These are phyloP conservation scores for Regulus satrapa DNA, from an alignment of 2,113 vertebrate genomes.

Conservation along the genomic window DNA sequence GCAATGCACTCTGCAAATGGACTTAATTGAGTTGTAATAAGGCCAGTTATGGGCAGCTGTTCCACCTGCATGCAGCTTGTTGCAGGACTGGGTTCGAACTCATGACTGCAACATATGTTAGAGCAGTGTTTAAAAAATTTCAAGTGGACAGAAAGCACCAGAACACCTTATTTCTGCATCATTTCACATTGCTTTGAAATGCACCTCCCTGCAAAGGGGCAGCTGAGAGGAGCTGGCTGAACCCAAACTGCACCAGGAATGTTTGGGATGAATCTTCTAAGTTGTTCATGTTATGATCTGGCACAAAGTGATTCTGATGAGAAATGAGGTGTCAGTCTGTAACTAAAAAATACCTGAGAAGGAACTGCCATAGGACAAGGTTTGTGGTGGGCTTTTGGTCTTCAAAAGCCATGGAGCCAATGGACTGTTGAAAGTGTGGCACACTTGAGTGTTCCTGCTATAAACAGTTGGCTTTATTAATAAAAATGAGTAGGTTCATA, in stretches of 20 bases:
- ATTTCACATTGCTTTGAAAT: background rate
- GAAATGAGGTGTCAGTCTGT: background rate
- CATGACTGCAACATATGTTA: background rate
- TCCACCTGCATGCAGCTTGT: background rate
- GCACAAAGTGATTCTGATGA: background rate
- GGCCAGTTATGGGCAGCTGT: background rate
- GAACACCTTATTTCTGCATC: background rate
- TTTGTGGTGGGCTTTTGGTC: background rate
- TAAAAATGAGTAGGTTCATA: background rate
- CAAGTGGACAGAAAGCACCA: background rate
- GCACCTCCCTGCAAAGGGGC: background rate
- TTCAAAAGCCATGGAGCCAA: background rate
- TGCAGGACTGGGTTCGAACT: background rate
- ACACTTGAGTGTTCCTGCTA: background rate
- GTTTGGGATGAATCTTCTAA: background rate
- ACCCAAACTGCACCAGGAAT: background rate
- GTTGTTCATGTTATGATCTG: background rate
- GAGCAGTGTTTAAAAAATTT: background rate
- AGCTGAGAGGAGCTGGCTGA: background rate
- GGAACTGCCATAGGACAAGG: background rate
- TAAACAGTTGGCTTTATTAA: background rate
- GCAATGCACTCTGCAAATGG: background rate
- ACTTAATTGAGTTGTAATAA: conserved; percentile 29
- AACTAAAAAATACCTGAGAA: background rate
- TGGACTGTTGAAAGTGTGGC: background rate